phyloP scores from a whole-genome alignment of 2,797 vertebrate genomes.

The Alcedo quadribrachys region DNA sequence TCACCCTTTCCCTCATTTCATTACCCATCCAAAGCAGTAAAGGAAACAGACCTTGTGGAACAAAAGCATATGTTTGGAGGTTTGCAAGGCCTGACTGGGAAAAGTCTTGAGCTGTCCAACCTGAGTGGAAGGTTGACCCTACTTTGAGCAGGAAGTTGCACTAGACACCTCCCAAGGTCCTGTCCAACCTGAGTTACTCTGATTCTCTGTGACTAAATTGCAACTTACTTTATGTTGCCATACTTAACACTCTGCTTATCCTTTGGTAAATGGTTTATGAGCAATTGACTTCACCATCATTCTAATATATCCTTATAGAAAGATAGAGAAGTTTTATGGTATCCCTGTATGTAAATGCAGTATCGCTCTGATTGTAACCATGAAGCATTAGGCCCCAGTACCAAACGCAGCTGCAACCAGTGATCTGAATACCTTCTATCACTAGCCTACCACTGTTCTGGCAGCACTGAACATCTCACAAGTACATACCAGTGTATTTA shows the following conservation, averaged over 20 bases:
- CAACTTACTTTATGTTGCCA: neutral
- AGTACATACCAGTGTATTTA: neutral
- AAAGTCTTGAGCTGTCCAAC: neutral
- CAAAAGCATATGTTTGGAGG: neutral
- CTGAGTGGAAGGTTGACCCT: neutral
- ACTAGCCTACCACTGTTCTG: neutral
- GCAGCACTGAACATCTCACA: neutral
- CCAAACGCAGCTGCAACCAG: neutral
- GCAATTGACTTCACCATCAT: neutral
- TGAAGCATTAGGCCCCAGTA: neutral
- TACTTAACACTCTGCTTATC: neutral
- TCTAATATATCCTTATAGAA: neutral
- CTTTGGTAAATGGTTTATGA: neutral
- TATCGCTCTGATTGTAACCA: neutral
- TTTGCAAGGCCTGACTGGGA: neutral
- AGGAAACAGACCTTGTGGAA: neutral
- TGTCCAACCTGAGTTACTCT: neutral
- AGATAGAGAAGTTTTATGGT: neutral
- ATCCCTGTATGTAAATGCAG: neutral
- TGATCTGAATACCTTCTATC: neutral
- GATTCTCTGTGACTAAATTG: neutral
- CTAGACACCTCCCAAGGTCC: neutral
- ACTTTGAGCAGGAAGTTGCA: neutral
- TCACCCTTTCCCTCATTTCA: neutral
- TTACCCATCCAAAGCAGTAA: neutral